Conservation (phyloP, 92 coral and sea anemone species). For the Parazoanthus swiftii region DNA sequence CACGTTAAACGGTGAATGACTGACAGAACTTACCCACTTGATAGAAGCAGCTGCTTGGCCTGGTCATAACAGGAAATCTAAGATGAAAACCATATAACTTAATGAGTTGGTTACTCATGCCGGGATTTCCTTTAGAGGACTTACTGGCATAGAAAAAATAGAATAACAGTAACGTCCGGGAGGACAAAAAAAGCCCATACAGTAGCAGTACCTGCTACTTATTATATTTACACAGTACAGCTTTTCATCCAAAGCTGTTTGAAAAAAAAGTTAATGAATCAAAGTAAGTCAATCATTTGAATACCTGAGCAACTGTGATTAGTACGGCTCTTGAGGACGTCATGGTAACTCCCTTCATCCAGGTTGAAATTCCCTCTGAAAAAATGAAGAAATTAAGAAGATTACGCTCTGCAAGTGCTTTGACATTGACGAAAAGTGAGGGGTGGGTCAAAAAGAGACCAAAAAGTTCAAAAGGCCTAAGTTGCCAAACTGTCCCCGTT, state of each 20-base stretch:
- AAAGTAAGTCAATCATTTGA: background rate
- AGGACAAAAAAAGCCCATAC: too few species aligned
- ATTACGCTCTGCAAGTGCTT: background rate
- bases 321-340: constrained; percentile 94
- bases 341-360: constrained; percentile 99
- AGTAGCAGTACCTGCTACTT: too few species aligned
- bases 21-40: constrained; percentile 66
- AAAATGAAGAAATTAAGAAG: background rate
- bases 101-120: too few species aligned
- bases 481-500: background rate
- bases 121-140: too few species aligned
- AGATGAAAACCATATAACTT: background rate
- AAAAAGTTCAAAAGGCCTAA: background rate
- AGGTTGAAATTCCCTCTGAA: constrained; percentile 86
- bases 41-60: constrained; percentile 79
- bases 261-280: background rate
- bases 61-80: constrained; percentile 99
- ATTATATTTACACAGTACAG: too few species aligned
- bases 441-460: background rate
- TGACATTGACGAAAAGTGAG: background rate
- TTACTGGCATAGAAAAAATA: too few species aligned
- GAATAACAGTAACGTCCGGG: too few species aligned
- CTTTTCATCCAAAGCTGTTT: too few species aligned
- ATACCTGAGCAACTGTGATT: constrained; percentile 95
- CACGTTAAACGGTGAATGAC: background rate